A percentile compares a stretch with the other conserved stretches of the same genome.
Conservation (phyloP, 2,888 invertebrate genomes). For the Agrilus mali region DNA sequence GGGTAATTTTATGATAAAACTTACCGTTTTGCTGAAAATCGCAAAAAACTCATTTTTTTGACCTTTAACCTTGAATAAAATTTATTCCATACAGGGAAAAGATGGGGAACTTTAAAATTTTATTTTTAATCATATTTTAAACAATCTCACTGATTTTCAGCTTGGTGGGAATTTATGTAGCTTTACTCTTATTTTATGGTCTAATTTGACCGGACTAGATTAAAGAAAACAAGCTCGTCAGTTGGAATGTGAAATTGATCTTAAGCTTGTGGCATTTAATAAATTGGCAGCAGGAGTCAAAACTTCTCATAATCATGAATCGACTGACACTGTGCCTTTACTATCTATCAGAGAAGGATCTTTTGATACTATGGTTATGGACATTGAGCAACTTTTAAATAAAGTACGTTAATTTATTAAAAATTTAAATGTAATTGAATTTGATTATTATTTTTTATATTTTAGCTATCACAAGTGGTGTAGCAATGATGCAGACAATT, state of each 20-base stretch:
- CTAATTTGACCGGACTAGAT: slow-evolving; percentile 58
- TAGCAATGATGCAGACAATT: slow-evolving; percentile 84
- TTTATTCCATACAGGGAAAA: too few relatives aligned
- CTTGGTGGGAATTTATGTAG: too few relatives aligned
- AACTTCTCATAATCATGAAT: slow-evolving; percentile 35
- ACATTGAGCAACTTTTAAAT: slow-evolving; percentile 76
- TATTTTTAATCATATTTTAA: too few relatives aligned
- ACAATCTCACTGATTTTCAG: too few relatives aligned
- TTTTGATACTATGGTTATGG: slow-evolving; percentile 85
- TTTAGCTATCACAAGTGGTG: slow-evolving; percentile 61
- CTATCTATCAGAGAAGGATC: slow-evolving; percentile 78
- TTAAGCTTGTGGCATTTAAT: slow-evolving; percentile 89
- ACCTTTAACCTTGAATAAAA: too few relatives aligned
- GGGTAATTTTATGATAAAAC: too few relatives aligned
- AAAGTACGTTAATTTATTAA: slow-evolving; percentile 41
- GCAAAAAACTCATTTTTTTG: too few relatives aligned
- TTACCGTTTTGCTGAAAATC: too few relatives aligned
- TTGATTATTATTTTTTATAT: slow-evolving; percentile 10
- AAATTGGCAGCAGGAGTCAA: slow-evolving; percentile 71
- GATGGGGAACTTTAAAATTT: too few relatives aligned
- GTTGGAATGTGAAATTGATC: slow-evolving; percentile 92
- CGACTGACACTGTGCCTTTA: slow-evolving; percentile 69
- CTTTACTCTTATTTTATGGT: slow-evolving; percentile 6
- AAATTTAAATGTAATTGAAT: neutral
- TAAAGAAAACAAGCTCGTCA: slow-evolving; percentile 84